These are phyloP conservation scores for Synaphobranchus kaupii DNA, from an alignment of 2,797 vertebrate genomes.

Conservation along the genomic window DNA sequence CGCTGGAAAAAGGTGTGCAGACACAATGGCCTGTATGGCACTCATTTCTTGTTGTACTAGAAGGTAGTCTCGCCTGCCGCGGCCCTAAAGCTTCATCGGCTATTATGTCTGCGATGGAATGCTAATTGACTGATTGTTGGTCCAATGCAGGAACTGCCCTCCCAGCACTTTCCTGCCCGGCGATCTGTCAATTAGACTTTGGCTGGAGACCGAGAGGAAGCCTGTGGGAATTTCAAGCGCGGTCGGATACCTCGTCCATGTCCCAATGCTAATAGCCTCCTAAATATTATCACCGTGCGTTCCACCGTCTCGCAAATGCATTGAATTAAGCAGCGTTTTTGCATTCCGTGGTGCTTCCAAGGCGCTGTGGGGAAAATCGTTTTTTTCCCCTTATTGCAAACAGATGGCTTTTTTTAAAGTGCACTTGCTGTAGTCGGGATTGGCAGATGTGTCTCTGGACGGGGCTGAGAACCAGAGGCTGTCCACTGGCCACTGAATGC, in stretches of 20 bases:
- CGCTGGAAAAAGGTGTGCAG: neutral
- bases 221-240: constrained; percentile 4
- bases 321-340: neutral
- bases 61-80: neutral
- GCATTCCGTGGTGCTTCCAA: neutral
- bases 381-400: neutral
- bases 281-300: neutral
- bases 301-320: neutral
- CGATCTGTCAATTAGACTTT: constrained; percentile 36
- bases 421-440: neutral
- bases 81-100: neutral
- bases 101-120: neutral
- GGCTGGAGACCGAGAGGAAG: constrained; percentile 12
- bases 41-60: neutral
- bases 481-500: neutral
- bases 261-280: constrained; percentile 6
- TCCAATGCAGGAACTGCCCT: constrained; percentile 45
- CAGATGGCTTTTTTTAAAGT: neutral
- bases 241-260: neutral
- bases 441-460: neutral
- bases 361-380: neutral
- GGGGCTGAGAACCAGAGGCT: neutral
- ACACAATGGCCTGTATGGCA: neutral
- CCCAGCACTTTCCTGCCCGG: constrained; percentile 49
- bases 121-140: constrained; percentile 43